Base-by-base conservation (phyloP, 53 echinoderm and acorn worm species). In the Crossaster papposus region DNA sequence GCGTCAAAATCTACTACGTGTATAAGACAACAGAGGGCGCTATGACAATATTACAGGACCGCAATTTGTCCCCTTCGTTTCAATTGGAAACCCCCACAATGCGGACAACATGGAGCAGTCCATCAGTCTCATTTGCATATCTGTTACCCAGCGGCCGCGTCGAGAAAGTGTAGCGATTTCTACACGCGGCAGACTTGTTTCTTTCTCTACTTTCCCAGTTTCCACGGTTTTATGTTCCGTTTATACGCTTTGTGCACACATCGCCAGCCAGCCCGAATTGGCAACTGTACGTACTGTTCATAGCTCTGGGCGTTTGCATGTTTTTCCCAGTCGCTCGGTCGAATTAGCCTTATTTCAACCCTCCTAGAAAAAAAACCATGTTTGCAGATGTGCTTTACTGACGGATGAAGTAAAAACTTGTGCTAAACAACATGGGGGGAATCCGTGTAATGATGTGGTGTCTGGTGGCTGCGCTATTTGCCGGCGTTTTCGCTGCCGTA, bases 11-110 rank as follows among this genome's bases (percentile, higher is more conserved):
- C 4, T 33, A 35, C n/a, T n/a, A 36, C 13, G 2, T 7, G 2
- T 55, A 14, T 4, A 2, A 28, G 23, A 14, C 85, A 22, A 73
- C 33, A 85, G 85, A 73, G 85, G 85, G 85, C 85, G 72, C 73
- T 85, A 9, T 62, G 81, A 23, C 29, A 22, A 74, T 17, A 20
- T 20, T 58, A 20, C 58, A 3, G 58, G 58, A 20, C 58, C 22
- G 7, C 58, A 58, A 3, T 74, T 33, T 24, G 75, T 74, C 75
- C 75, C n/a, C 75, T 74, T 36, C 2, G 4, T 30, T n/a, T n/a
- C n/a, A 12, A 28, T 29, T 4, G 14, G 28, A 5, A 44, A 30
- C 22, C 29, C 29, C 85, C 85, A 1, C 71, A 30, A 50, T n/a
- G 7, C 2, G 1, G 20, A 32, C 30, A 33, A 32, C 54, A 54